A percentile compares a stretch with the other conserved stretches of the same genome.
These are phyloP conservation scores for Drosophila melanogaster DNA, from an alignment of 1,140 invertebrate genomes.

Conservation along the genomic window DNA sequence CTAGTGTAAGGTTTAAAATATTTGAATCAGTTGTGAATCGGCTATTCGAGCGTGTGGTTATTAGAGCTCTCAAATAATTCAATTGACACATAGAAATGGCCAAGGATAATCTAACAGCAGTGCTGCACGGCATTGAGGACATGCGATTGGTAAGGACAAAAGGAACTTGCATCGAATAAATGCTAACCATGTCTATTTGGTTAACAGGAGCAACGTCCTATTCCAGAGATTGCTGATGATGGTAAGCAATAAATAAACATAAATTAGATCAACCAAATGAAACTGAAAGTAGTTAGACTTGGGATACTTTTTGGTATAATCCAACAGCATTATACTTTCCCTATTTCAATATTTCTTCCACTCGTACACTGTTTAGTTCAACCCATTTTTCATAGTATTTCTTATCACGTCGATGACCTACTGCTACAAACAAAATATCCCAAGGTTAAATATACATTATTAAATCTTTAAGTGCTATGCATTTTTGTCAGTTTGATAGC, in stretches of 20 bases:
- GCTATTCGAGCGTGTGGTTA: slow-evolving; percentile 7
- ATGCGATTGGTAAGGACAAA: slow-evolving; percentile 89
- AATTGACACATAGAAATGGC: slow-evolving; percentile 45
- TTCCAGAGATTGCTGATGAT: slow-evolving; percentile 88
- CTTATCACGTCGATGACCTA: neutral
- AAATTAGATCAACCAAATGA: neutral
- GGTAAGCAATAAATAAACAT: slow-evolving; percentile 57
- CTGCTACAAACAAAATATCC: neutral
- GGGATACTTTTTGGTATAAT: neutral
- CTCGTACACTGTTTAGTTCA: neutral
- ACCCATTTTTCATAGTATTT: neutral
- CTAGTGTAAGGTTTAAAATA: neutral
- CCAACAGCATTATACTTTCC: too few species aligned
- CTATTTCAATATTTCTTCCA: neutral
- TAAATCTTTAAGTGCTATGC: neutral
- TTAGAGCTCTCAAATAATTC: neutral
- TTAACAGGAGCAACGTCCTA: slow-evolving; percentile 88
- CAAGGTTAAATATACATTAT: slow-evolving; percentile 25
- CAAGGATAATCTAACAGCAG: slow-evolving; percentile 86
- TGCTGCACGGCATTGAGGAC: slow-evolving; percentile 91
- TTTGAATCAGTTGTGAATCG: slow-evolving; percentile 24
- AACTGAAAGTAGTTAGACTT: neutral
- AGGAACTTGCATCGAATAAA: neutral
- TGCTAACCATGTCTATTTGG: neutral
- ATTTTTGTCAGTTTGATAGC: too few species aligned